Evolutionary conservation across 2,797 vertebrate genomes (phyloP), one percentile per base, ranked within the genome.

Genomic region (Acipenser ruthenus): DNA sequence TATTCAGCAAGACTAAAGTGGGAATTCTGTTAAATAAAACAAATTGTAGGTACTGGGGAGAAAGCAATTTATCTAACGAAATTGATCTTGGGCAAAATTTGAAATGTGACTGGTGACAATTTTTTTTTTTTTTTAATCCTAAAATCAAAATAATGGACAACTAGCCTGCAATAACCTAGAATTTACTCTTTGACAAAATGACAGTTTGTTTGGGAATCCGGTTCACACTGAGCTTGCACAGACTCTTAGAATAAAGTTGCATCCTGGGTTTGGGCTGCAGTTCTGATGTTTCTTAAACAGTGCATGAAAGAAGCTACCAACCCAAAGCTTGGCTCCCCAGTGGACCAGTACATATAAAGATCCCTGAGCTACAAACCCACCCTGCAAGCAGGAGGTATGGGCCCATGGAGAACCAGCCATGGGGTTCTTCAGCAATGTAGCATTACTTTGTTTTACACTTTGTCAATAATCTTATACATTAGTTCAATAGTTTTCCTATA

Each of bases 351-450:
- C 65, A 87, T 86, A 84, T 82, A 87, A 76, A 86, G 80, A 87
- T 93, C 88, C 90, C 92, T 93, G 93, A 95, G 92, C 86, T 88
- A 65, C 79, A 74, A 82, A 77, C 84, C 69, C 18, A 64, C 76
- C 51, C 75, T 79, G 74, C 68, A 47, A 74, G 71, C 65, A 75
- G 67, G 75, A 84, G 77, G 82, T 0, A 66, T 68, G 78, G 84
- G 75, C 75, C 72, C 78, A 63, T 72, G 78, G 79, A 81, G 75
- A 82, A 0, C 67, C 13, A 69, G 60, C 67, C 72, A 70, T 75
- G 70, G 75, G 23, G 69, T 75, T 70, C 70, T 56, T 66, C 23
- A 10, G 49, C 18, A 62, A 69, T 7, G 68, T 13, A 56, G 13
- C 56, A 18, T 65, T 59, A 65, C 70, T 78, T 70, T 10, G 56